A percentile compares a stretch with the other conserved stretches of the same genome.
Conservation (phyloP, 2,888 invertebrate genomes). For the Lithophane socia region DNA sequence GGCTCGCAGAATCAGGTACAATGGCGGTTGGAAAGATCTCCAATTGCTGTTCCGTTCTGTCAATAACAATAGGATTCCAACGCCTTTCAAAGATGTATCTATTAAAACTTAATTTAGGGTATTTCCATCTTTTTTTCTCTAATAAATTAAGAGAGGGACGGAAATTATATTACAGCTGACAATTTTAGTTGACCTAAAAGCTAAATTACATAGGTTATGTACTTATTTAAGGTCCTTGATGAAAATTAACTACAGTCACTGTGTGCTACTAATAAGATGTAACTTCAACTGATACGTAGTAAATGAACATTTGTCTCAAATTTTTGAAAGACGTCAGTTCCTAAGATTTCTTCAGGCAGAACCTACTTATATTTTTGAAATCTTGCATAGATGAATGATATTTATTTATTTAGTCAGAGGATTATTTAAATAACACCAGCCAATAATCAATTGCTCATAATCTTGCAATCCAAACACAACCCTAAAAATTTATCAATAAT, state of each 20-base stretch:
- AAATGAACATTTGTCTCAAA: not conserved
- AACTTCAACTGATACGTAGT: not conserved
- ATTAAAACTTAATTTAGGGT: too few species aligned
- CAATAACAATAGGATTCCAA: too few species aligned
- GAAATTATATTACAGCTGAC: too few species aligned
- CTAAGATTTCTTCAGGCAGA: not conserved
- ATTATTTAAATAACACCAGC: not conserved
- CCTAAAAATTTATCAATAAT: conserved; percentile 1
- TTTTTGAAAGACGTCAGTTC: not conserved
- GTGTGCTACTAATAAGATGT: not conserved
- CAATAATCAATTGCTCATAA: not conserved
- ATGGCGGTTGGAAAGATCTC: too few species aligned
- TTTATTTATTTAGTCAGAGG: not conserved
- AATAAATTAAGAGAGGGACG: too few species aligned
- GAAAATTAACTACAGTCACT: not conserved
- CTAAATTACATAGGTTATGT: too few species aligned
- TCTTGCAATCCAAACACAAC: not conserved
- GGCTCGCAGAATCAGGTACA: too few species aligned
- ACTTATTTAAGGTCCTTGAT: too few species aligned
- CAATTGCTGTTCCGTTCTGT: too few species aligned
- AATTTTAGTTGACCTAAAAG: too few species aligned
- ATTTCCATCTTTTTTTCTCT: too few species aligned
- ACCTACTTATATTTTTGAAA: not conserved
- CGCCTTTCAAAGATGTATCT: too few species aligned
- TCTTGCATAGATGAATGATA: not conserved